Evolutionary conservation across 2,797 vertebrate species (phyloP).

Genomic region (Helicolenus hilgendorfi): DNA sequence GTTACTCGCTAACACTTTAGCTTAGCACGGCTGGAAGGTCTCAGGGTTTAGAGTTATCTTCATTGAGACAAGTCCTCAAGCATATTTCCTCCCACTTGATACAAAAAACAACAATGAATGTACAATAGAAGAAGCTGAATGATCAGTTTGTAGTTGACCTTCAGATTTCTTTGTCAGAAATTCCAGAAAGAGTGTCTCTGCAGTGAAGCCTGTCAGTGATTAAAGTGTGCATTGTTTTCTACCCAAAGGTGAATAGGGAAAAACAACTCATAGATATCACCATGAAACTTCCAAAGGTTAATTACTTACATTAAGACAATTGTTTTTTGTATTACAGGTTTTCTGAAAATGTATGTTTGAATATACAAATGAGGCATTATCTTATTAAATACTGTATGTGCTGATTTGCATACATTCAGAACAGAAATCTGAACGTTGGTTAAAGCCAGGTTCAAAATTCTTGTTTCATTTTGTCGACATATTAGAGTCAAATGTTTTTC

Average conservation of each 20-base stretch:
- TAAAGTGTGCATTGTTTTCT: background rate
- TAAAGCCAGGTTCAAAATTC: too few relatives aligned
- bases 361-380: background rate
- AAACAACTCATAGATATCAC: background rate
- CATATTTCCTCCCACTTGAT: conserved; percentile 15
- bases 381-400: background rate
- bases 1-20: background rate
- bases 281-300: background rate
- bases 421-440: too few relatives aligned
- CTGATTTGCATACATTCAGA: too few relatives aligned
- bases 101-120: background rate
- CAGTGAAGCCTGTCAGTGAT: background rate
- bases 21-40: background rate
- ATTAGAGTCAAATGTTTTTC: too few relatives aligned
- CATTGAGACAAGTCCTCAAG: conserved; percentile 2
- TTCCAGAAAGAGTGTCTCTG: background rate
- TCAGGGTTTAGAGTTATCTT: background rate
- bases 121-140: conserved; percentile 25
- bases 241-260: background rate
- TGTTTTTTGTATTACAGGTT: background rate
- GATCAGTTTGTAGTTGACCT: conserved; percentile 25
- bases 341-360: background rate
- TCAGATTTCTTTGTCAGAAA: background rate
- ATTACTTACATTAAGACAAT: background rate
- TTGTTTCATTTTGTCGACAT: too few relatives aligned